Base-by-base conservation (phyloP, 1,140 invertebrate genomes). In the Drosophila lacteicornis region DNA sequence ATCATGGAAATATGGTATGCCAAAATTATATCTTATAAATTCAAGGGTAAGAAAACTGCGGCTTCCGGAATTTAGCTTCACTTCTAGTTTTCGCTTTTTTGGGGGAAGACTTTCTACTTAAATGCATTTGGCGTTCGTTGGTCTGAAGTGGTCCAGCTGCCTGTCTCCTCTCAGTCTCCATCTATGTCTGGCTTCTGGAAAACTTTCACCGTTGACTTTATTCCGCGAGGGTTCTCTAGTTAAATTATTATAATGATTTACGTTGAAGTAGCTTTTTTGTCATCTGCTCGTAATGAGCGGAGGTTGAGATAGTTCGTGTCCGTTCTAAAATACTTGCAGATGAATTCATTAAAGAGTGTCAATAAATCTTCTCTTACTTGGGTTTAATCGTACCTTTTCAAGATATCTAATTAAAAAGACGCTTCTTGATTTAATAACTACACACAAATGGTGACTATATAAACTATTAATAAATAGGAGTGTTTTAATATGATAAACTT, bases 171-270 rank as follows among this genome's bases (percentile, higher is more conserved):
- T 30, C 15, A 25, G 33, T 33, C 33, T 2, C 36, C 42, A 27
- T 42, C 62, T 51, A 55, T 51, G 73, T 79, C 68, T 78, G 73
- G 45, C 42, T 60, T 40, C 45, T 43, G 38, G 2, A 55, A 63
- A 88, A 78, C 80, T 84, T 88, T 88, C 82, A 67, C 69, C 69
- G 82, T 80, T 78, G 68, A 69, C 80, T 69, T 66, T 42, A 53
- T 62, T 60, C 5, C 43, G 42, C 15, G 40, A 56, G 53, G 57
- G 27, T 73, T 45, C 61, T 68, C 57, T 73, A 75, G 76, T 85
- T 79, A 67, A 81, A 84, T 84, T 80, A 90, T 90, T 80, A 55
- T 81, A 84, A 79, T 90, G 81, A 88, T 87, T 87, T 78, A 79
- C 58, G 63, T 56, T 86, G 55, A 86, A 86, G 82, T 87, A 60